Conservation (phyloP, 1,140 invertebrate species). For the Oncopeltus fasciatus region DNA sequence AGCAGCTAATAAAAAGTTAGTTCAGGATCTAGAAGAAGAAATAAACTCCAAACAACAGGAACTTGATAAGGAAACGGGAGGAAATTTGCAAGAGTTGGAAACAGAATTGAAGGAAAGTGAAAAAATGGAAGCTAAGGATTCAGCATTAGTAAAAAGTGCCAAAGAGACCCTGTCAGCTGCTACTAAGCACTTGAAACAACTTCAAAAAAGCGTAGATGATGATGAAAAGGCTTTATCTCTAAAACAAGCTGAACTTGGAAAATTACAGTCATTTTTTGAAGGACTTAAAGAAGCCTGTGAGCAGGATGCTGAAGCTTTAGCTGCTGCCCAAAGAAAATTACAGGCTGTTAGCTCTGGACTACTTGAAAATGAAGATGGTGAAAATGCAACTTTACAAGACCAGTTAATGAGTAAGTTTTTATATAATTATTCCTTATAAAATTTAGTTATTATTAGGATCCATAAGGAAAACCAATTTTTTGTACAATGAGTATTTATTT, state of each 20-base stretch:
- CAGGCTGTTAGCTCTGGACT: constrained; percentile 72
- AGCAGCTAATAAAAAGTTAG: too few species aligned
- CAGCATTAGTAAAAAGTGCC: constrained; percentile 49
- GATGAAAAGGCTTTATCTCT: constrained; percentile 47
- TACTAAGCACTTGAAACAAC: constrained; percentile 49
- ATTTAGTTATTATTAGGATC: too few species aligned
- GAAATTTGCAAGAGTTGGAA: constrained; percentile 49
- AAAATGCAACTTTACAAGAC: constrained; percentile 73
- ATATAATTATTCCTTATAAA: too few species aligned
- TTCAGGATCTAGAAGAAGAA: constrained; percentile 36
- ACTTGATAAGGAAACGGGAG: constrained; percentile 52
- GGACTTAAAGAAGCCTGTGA: constrained; percentile 51
- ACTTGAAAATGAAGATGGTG: constrained; percentile 62
- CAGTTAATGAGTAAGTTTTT: constrained; percentile 66
- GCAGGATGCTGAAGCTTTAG: constrained; percentile 48
- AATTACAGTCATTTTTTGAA: constrained; percentile 53
- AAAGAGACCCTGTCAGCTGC: constrained; percentile 55
- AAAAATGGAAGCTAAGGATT: constrained; percentile 48
- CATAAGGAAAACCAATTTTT: too few species aligned
- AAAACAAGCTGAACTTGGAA: constrained; percentile 51
- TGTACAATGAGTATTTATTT: too few species aligned
- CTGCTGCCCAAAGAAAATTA: constrained; percentile 59
- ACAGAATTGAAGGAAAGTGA: constrained; percentile 46
- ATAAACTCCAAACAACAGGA: constrained; percentile 37
- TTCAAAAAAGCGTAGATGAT: constrained; percentile 49